Conservation (phyloP, 2,113 vertebrate genomes). For the Neoarius graeffei region DNA sequence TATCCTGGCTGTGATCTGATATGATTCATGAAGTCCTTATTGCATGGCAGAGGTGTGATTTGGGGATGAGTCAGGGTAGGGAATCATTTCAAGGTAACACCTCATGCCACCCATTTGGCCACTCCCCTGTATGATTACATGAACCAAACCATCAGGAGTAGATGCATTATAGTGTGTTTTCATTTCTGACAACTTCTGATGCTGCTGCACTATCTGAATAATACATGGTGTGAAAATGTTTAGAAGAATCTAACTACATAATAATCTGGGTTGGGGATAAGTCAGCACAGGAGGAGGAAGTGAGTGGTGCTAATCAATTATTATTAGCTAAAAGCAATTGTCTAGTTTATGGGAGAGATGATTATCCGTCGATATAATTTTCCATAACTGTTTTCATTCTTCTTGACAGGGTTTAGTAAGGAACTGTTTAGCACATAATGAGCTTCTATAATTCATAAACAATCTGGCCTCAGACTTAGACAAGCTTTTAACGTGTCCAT, state of each 20-base stretch:
- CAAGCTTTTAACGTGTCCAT: neutral
- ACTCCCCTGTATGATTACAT: neutral
- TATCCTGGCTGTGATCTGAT: neutral
- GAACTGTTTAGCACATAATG: slow-evolving; percentile 7
- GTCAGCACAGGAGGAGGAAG: neutral
- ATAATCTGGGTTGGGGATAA: neutral
- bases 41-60: neutral
- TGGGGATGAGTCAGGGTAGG: too few species aligned
- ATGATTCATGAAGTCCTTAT: neutral
- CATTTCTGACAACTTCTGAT: neutral
- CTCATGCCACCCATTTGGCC: neutral
- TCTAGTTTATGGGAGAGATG: neutral
- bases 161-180: slow-evolving; percentile 9
- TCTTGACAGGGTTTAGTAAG: neutral
- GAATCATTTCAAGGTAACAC: neutral
- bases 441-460: slow-evolving; percentile 10
- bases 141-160: neutral
- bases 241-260: neutral
- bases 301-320: neutral
- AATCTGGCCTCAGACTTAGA: slow-evolving; percentile 17
- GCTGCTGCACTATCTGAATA: slow-evolving; percentile 2
- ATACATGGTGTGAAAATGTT: slow-evolving; percentile 2
- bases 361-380: neutral
- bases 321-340: neutral
- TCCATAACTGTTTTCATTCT: neutral